phyloP scores from a whole-genome alignment of 2,113 vertebrate species.

The Oxyura jamaicensis region DNA sequence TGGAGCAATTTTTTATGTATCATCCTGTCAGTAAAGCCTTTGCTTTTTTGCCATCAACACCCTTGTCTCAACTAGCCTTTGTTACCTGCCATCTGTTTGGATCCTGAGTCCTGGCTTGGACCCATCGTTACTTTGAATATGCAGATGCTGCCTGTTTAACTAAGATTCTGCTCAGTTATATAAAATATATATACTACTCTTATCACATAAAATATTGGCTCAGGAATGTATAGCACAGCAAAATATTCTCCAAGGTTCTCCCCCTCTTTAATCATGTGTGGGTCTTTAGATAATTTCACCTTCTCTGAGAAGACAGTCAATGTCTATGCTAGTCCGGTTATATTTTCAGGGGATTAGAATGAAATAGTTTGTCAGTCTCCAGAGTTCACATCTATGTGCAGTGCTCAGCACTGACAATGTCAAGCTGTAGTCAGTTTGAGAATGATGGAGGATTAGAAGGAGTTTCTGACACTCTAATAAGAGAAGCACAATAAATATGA shows the following conservation, averaged over 20 bases:
- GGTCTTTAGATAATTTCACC: neutral
- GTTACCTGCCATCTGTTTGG: constrained; percentile 20
- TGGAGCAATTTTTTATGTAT: neutral
- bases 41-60: neutral
- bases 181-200: neutral
- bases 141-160: neutral
- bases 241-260: neutral
- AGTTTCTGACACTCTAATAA: constrained; percentile 25
- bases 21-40: neutral
- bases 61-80: constrained; percentile 18
- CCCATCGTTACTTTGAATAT: neutral
- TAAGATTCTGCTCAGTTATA: neutral
- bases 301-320: neutral
- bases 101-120: neutral
- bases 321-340: neutral
- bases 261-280: neutral
- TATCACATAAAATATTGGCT: neutral
- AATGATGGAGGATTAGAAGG: constrained; percentile 51
- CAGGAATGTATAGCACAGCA: neutral
- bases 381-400: neutral
- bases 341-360: constrained; percentile 12
- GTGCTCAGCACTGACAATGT: constrained; percentile 13
- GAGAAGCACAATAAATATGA: neutral
- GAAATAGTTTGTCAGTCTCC: constrained; percentile 10
- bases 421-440: constrained; percentile 33